phyloP scores from a whole-genome alignment of 2,888 invertebrate genomes.

The Drosophila affinis region DNA sequence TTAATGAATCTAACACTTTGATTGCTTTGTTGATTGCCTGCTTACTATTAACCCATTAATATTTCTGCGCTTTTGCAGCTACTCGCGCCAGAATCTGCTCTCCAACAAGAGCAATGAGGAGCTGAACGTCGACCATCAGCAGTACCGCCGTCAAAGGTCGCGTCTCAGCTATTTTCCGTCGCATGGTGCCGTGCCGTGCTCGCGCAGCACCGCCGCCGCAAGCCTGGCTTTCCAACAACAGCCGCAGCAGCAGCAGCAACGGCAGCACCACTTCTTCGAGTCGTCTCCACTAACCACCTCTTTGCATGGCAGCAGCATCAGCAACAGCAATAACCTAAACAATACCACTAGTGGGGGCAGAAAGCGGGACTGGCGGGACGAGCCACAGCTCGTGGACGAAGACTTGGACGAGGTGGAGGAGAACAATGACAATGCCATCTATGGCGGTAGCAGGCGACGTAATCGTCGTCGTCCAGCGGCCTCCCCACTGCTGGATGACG shows the following conservation, averaged over 20 bases:
- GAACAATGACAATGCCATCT: slow-evolving; percentile 64
- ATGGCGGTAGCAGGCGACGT: slow-evolving; percentile 49
- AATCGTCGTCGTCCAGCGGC: slow-evolving; percentile 53
- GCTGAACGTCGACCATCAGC: slow-evolving; percentile 73
- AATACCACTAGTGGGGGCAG: slow-evolving; percentile 59
- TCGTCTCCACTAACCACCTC: slow-evolving; percentile 67
- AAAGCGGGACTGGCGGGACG: slow-evolving; percentile 71
- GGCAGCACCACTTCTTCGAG: slow-evolving; percentile 68
- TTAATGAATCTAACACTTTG: background rate
- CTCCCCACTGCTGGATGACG: slow-evolving; percentile 51
- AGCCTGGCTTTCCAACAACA: slow-evolving; percentile 8
- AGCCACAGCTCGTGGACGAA: slow-evolving; percentile 58
- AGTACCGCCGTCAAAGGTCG: slow-evolving; percentile 83
- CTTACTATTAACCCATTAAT: slow-evolving; percentile 70
- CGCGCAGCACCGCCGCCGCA: background rate
- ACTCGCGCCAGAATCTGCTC: slow-evolving; percentile 94
- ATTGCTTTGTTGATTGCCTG: slow-evolving; percentile 7
- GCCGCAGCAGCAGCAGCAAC: slow-evolving; percentile 48
- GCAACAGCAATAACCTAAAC: slow-evolving; percentile 68
- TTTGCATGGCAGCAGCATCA: slow-evolving; percentile 52
- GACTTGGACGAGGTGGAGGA: slow-evolving; percentile 72
- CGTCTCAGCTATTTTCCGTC: slow-evolving; percentile 68
- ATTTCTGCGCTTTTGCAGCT: slow-evolving; percentile 85
- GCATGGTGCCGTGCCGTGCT: slow-evolving; percentile 1
- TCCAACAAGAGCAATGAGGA: slow-evolving; percentile 90